Conservation (phyloP, 2,888 invertebrate species). For the Synanthedon formicaeformis region DNA sequence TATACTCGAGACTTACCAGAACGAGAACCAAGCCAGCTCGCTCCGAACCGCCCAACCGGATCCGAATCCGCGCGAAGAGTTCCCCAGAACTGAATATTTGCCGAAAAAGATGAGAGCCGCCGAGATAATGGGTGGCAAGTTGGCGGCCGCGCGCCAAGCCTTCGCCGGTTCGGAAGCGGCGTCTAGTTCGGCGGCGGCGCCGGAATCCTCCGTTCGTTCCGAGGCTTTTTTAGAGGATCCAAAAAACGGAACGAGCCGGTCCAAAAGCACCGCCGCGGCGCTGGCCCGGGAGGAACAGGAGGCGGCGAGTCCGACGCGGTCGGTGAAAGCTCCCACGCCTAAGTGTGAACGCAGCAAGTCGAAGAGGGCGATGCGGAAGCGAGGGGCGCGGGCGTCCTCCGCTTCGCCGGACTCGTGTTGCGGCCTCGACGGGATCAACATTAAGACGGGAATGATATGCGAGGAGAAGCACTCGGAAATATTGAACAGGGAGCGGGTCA, state of each 20-base stretch:
- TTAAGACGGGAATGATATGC: constrained; percentile 56
- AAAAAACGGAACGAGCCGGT: constrained; percentile 70
- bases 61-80: constrained; percentile 25
- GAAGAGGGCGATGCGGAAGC: constrained; percentile 22
- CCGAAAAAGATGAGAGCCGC: constrained; percentile 68
- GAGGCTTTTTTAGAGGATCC: constrained; percentile 68
- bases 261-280: constrained; percentile 70
- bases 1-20: constrained; percentile 62
- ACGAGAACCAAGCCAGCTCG: constrained; percentile 42
- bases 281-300: constrained; percentile 68
- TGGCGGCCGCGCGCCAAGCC: constrained; percentile 35
- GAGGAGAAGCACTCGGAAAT: constrained; percentile 66
- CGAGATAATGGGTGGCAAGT: constrained; percentile 58
- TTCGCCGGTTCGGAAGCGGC: constrained; percentile 18
- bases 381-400: constrained; percentile 30
- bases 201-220: constrained; percentile 30
- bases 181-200: constrained; percentile 19
- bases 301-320: constrained; percentile 65
- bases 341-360: constrained; percentile 34
- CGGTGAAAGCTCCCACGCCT: constrained; percentile 65
- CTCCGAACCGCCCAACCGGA: constrained; percentile 15
- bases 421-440: constrained; percentile 60
- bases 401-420: constrained; percentile 64
- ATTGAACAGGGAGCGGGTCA: constrained; percentile 75
- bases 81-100: constrained; percentile 50